These are phyloP conservation scores for Toxotes lorentzi DNA, from an alignment of 2,797 vertebrate genomes.

Conservation along the genomic window DNA sequence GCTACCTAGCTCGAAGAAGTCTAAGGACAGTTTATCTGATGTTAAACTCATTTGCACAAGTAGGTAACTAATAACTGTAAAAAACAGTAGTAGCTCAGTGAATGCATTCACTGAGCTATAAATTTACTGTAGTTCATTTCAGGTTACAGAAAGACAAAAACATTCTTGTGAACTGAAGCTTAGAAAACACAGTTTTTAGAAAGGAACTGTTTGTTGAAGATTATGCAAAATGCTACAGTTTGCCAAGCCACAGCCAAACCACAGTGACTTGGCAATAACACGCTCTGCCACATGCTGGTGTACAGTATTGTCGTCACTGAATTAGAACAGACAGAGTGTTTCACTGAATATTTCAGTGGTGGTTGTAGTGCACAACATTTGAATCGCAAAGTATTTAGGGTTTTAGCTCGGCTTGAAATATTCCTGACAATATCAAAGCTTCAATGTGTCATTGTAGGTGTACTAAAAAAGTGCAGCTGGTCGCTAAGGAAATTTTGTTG, in stretches of 20 bases:
- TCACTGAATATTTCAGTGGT: neutral
- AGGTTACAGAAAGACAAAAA: slow-evolving; percentile 50
- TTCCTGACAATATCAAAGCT: neutral
- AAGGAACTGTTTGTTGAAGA: slow-evolving; percentile 38
- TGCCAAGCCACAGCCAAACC: slow-evolving; percentile 63
- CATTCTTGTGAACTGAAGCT: slow-evolving; percentile 44
- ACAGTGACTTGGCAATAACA: slow-evolving; percentile 67
- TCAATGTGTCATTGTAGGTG: neutral
- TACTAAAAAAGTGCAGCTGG: neutral
- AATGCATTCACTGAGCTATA: neutral
- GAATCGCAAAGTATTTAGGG: neutral
- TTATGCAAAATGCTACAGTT: slow-evolving; percentile 60
- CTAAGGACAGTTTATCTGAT: neutral
- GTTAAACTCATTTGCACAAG: neutral
- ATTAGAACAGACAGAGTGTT: slow-evolving; percentile 25
- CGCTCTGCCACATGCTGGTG: slow-evolving; percentile 42
- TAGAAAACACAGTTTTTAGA: slow-evolving; percentile 34
- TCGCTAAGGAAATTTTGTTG: neutral
- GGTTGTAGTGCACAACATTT: neutral
- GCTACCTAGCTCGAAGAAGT: neutral
- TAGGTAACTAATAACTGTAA: neutral
- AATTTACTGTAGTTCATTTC: slow-evolving; percentile 37
- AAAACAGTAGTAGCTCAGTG: neutral
- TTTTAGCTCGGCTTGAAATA: neutral
- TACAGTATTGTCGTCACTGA: slow-evolving; percentile 42